Conservation (phyloP, 2,797 vertebrate genomes). For the Hephaestus fuliginosus region DNA sequence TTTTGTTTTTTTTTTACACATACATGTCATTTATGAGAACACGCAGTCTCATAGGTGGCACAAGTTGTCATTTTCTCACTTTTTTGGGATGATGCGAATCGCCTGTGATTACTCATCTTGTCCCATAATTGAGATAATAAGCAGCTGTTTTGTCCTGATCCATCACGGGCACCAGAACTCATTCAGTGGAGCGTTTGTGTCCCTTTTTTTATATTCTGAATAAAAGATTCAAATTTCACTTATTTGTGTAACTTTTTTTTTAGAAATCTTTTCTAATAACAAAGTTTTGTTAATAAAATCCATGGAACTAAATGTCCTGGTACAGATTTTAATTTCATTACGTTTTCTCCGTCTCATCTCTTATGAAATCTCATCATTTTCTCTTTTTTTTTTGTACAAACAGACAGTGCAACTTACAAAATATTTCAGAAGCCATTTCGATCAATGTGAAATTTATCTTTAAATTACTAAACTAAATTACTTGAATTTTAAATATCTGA, state of each 20-base stretch:
- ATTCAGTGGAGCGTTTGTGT: background rate
- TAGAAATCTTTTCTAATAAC: background rate
- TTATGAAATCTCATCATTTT: background rate
- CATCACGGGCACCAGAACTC: constrained; percentile 6
- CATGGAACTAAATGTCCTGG: background rate
- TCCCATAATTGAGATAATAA: constrained; percentile 38
- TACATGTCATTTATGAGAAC: background rate
- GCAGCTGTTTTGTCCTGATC: constrained; percentile 23
- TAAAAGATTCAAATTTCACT: constrained; percentile 5
- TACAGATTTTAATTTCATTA: no score
- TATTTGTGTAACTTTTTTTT: constrained; percentile 17
- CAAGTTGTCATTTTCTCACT: constrained; percentile 20
- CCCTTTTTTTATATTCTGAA: background rate
- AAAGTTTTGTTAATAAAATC: background rate
- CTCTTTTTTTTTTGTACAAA: background rate
- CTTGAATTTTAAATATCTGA: background rate
- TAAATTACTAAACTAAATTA: no score
- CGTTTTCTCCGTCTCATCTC: no score
- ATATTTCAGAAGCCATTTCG: background rate
- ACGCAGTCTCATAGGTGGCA: background rate
- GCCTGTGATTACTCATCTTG: constrained; percentile 36
- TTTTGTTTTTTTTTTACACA: background rate
- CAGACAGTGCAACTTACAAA: background rate
- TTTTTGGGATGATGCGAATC: constrained; percentile 28
- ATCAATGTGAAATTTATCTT: background rate